Evolutionary conservation across 2,797 vertebrate genomes (phyloP), one percentile per base, ranked within the genome.

Genomic region (Aeoliscus strigatus): DNA sequence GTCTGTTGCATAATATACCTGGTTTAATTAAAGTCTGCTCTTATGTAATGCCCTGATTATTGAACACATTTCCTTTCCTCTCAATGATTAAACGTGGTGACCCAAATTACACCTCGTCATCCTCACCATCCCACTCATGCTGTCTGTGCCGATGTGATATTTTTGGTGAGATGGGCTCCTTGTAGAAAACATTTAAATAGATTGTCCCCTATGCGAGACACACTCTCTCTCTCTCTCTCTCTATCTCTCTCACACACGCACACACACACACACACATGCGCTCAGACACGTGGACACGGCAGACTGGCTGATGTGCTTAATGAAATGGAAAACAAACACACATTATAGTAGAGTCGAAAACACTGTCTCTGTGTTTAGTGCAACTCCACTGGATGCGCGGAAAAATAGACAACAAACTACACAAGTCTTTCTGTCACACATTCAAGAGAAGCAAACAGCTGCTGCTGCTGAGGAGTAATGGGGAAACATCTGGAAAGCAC

Each of bases 81-180:
- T 48, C 45, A 65, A 35, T 75, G 67, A 81, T 83, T 79, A 76
- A 77, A 79, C 68, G 52, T 37, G 51, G 10, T 66, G 78, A 77
- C 77, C 75, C 56, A 80, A 42, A 77, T 77, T 70, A 51, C 45
- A 44, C 12, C 38, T 34, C 45, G 17, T 12, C 49, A 13, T 36
- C 14, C 30, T 9, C 31, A 43, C 38, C 32, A 34, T n/a, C 24
- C 27, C 39, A 6, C 32, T 5, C 39, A 13, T 2, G 9, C 24
- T 43, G 43, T 40, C 51, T 51, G 41, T 53, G 24, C 10, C 3
- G 37, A 51, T 31, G 48, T 44, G 57, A 50, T 75, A 78, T 79
- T 83, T 83, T 79, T 73, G 70, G 74, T 38, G 29, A 31, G 27
- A 35, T 11, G 37, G 30, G 5, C 55, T 73, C 38, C n/a, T 63